Evolutionary conservation across 2,113 vertebrate species (phyloP).

Genomic region (Gobio gobio): DNA sequence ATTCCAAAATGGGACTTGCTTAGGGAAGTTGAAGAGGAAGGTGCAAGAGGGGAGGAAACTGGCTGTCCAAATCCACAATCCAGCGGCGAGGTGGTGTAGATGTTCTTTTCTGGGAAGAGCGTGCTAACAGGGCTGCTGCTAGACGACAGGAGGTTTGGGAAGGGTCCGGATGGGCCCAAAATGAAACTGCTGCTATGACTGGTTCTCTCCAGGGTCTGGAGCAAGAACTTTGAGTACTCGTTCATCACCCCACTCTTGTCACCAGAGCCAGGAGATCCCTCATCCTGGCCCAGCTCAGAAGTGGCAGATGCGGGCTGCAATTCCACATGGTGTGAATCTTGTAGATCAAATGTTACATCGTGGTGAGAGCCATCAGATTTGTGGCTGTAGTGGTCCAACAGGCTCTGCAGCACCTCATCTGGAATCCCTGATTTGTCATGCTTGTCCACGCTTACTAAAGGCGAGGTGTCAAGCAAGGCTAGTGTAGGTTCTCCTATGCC

Average conservation of each 20-base stretch:
- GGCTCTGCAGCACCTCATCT: conserved; percentile 96
- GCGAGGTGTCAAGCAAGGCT: conserved; percentile 89
- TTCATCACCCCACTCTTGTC: conserved; percentile 94
- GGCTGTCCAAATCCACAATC: conserved; percentile 94
- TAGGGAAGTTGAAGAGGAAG: conserved; percentile 83
- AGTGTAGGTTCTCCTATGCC: conserved; percentile 89
- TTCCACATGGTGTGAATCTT: conserved; percentile 90
- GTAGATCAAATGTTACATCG: conserved; percentile 92
- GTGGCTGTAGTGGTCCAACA: conserved; percentile 96
- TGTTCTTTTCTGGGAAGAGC: conserved; percentile 93
- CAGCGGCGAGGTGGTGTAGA: conserved; percentile 90
- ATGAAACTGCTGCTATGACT: conserved; percentile 91
- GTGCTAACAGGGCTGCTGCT: conserved; percentile 87
- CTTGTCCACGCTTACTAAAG: conserved; percentile 87
- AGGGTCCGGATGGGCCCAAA: conserved; percentile 89
- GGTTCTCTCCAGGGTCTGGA: conserved; percentile 97
- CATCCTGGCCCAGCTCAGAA: conserved; percentile 85
- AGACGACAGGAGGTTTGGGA: conserved; percentile 89
- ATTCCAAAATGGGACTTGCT: conserved; percentile 97
- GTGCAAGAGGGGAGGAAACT: conserved; percentile 92
- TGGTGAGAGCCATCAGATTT: conserved; percentile 89
- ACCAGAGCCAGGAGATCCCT: conserved; percentile 83
- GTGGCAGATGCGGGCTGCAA: conserved; percentile 89
- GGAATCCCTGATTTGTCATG: conserved; percentile 98
- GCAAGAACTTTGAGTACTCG: conserved; percentile 98